Conservation (phyloP, 2,888 invertebrate species). For the Agrotis puta region DNA sequence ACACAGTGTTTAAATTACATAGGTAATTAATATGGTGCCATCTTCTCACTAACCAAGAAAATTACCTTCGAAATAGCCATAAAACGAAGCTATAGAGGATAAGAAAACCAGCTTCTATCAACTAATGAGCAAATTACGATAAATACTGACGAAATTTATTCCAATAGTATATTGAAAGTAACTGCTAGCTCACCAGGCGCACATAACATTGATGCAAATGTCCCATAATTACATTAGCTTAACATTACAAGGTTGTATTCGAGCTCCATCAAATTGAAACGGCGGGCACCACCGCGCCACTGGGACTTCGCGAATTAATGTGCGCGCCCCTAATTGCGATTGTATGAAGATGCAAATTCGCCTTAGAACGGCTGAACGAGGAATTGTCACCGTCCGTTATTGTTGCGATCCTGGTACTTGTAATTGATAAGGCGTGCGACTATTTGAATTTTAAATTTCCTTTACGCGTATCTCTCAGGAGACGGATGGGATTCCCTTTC, state of each 20-base stretch:
- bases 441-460: slow-evolving; percentile 88
- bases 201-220: slow-evolving; percentile 86
- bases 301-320: slow-evolving; percentile 68
- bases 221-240: slow-evolving; percentile 80
- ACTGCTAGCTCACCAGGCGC: slow-evolving; percentile 79
- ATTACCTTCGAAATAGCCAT: slow-evolving; percentile 44
- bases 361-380: slow-evolving; percentile 78
- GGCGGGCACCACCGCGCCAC: slow-evolving; percentile 62
- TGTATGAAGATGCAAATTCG: slow-evolving; percentile 89
- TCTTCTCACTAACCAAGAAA: slow-evolving; percentile 44
- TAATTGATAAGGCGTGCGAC: slow-evolving; percentile 88
- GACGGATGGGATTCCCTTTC: slow-evolving; percentile 77
- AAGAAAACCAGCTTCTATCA: slow-evolving; percentile 57
- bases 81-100: slow-evolving; percentile 44
- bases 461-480: slow-evolving; percentile 70
- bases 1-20: slow-evolving; percentile 27
- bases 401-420: slow-evolving; percentile 84
- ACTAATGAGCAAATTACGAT: slow-evolving; percentile 63
- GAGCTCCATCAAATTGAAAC: slow-evolving; percentile 79
- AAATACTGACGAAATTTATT: slow-evolving; percentile 70
- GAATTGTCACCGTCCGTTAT: slow-evolving; percentile 79
- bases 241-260: slow-evolving; percentile 78
- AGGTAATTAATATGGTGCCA: slow-evolving; percentile 57
- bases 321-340: slow-evolving; percentile 85
- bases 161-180: slow-evolving; percentile 81